Conservation (phyloP, 2,888 invertebrate genomes). For the Sinelater perroti region DNA sequence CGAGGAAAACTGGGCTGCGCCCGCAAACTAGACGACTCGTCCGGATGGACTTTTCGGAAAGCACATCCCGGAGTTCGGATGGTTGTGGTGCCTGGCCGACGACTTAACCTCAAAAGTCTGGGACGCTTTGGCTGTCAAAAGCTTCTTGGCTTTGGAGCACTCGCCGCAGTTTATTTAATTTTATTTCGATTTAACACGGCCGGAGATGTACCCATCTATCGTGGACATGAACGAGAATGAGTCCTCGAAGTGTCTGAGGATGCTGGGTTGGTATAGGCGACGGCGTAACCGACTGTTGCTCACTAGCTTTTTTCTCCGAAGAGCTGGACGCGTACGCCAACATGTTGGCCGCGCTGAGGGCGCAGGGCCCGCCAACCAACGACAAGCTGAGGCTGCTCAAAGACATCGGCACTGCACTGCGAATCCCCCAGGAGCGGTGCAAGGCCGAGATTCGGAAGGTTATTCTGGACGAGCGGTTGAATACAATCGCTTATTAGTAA, state of each 20-base stretch:
- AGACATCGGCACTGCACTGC: conserved; percentile 81
- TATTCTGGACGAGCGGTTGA: conserved; percentile 89
- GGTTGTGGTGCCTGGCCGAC: too few relatives aligned
- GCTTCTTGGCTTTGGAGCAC: conserved; percentile 1
- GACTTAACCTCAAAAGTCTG: conserved; percentile 28
- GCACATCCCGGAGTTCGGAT: too few relatives aligned
- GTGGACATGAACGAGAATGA: conserved; percentile 89
- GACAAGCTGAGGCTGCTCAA: conserved; percentile 85
- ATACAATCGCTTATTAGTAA: conserved; percentile 91
- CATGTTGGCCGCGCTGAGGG: conserved; percentile 89
- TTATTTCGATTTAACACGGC: too few relatives aligned
- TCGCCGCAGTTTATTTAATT: conserved; percentile 15
- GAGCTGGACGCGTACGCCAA: conserved; percentile 93
- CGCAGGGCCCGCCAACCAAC: conserved; percentile 87
- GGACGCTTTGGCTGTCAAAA: conserved; percentile 35
- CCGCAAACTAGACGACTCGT: too few relatives aligned
- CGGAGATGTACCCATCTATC: conserved; percentile 73
- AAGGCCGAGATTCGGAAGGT: conserved; percentile 91
- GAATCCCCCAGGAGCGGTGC: conserved; percentile 90
- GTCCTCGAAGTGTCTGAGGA: conserved; percentile 85
- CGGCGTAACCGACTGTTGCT: conserved; percentile 13
- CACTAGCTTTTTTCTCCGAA: conserved; percentile 61
- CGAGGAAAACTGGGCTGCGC: too few relatives aligned
- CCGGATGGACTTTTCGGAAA: too few relatives aligned
- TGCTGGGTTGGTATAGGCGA: conserved; percentile 76